Base-by-base conservation (phyloP, 2,888 invertebrate genomes). In the Eupeodes luniger region DNA sequence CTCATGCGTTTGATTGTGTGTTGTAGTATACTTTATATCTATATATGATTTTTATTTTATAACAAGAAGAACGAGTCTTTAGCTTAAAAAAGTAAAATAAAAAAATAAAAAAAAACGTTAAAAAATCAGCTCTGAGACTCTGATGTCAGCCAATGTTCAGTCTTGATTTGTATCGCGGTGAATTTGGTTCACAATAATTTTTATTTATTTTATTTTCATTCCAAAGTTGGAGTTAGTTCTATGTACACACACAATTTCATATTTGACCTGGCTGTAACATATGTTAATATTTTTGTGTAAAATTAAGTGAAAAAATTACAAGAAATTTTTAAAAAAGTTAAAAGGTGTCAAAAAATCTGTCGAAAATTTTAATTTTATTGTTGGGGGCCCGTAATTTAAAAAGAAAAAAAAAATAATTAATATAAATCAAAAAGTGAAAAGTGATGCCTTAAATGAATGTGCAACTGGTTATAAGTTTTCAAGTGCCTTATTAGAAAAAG, bases 91-190 rank as follows among this genome's bases (percentile, higher is more conserved):
- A 40, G n/a, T 74, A 75, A 64, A 64, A 47, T 19, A 47, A 64
- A 47, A 64, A 27, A 72, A 79, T 49, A 81, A 67, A 75, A 36
- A 66, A 51, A 51, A 51, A n/a, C 14, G 6, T 49, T 34, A 12
- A 66, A n/a, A 53, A 51, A 34, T 53, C 69, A 51, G 4, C 69
- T 53, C 69, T 69, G 16, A 55, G 70, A 19, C 61, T 78, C 85
- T 88, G 88, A 88, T 88, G 88, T 88, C 88, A 88, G 88, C 69
- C 64, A 62, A 67, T 78, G 80, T 85, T 85, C 85, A 88, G 88
- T 88, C 81, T 88, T 81, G 81, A 88, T 85, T 88, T 88, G 88
- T 85, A 85, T 84, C 88, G 88, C 85, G 84, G 84, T 84, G 87
- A 84, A 87, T 84, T 87, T 87, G 84, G 87, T 83, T 87, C 87